Conservation (phyloP, 2,888 invertebrate genomes). For the Protophormia terraenovae region DNA sequence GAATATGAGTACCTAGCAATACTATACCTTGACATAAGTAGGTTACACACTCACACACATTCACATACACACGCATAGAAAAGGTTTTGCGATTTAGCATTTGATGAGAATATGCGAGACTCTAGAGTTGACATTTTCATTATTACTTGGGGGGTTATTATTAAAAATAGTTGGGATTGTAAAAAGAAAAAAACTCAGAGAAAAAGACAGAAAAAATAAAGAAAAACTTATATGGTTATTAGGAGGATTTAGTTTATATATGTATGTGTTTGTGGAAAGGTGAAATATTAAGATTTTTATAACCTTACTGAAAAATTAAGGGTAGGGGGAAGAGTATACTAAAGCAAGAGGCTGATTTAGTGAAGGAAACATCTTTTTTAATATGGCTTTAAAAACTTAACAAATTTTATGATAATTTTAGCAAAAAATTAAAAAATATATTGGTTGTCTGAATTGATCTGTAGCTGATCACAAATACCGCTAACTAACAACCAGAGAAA, state of each 20-base stretch:
- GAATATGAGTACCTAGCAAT: too few species aligned
- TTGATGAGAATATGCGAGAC: conserved; percentile 79
- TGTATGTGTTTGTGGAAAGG: conserved; percentile 41
- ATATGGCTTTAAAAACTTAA: too few species aligned
- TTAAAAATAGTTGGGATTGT: conserved; percentile 31
- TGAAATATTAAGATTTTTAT: conserved; percentile 50
- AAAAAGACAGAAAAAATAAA: neutral
- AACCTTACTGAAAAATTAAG: too few species aligned
- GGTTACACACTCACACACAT: conserved; percentile 33
- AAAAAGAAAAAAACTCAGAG: neutral
- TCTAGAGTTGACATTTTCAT: conserved; percentile 79
- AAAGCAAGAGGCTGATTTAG: too few species aligned
- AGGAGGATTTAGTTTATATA: conserved; percentile 73
- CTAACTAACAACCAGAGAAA: too few species aligned
- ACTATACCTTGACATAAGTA: conserved; percentile 51
- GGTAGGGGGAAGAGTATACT: too few species aligned
- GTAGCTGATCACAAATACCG: too few species aligned
- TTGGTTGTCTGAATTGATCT: too few species aligned
- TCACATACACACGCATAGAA: neutral
- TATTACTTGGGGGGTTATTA: conserved; percentile 72
- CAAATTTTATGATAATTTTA: too few species aligned
- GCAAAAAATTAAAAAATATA: too few species aligned
- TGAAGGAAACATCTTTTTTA: too few species aligned
- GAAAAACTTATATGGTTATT: conserved; percentile 78
- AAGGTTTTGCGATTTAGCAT: conserved; percentile 58